Base-by-base conservation (phyloP, 2,888 invertebrate species). In the Siphlonurus alternatus region DNA sequence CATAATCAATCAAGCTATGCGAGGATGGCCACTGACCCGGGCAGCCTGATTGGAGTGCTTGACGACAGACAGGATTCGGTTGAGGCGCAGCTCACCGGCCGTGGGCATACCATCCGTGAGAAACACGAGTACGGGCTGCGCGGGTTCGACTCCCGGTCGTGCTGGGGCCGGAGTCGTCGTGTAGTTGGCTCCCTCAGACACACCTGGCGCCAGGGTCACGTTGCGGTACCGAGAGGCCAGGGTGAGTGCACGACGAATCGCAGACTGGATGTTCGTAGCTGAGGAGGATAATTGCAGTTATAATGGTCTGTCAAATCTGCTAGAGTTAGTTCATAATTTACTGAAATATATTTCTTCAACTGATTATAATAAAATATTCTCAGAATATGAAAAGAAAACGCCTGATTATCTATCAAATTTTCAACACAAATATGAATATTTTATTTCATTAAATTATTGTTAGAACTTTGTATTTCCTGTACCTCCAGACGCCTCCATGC, bases 81-180 rank as follows among this genome's bases (percentile, higher is more conserved):
- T 75, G 3, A 80, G 74, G 69, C 77, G 74, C 2, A 79, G 79
- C 70, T 79, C 79, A 2, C 83, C 83, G 1, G 81, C 80, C 1
- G 83, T 84, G 2, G 85, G 81, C 69, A 84, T 83, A 56, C 85
- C 85, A 73, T 85, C 84, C 0, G 85, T 85, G 67, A 85, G 73
- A 76, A 85, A 85, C 60, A 85, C 79, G 53, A 85, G 81, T 62
- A 84, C 80, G 0, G 85, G 83, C 73, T 84, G 83, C 67, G 80
- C 73, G 2, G 73, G 71, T 61, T 23, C 38, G 23, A 51, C 22
- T 38, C 38, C 38, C 5, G 5, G 15, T 10, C 7, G 5, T 10
- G 38, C 7, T 5, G 15, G 7, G n/a, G 56, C 15, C 7, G 56
- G 7, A n/a, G 56, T n/a, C 5, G 56, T 56, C 7, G 19, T 56